phyloP scores from a whole-genome alignment of 2,113 vertebrate species.

The Marcusenius ussheri region DNA sequence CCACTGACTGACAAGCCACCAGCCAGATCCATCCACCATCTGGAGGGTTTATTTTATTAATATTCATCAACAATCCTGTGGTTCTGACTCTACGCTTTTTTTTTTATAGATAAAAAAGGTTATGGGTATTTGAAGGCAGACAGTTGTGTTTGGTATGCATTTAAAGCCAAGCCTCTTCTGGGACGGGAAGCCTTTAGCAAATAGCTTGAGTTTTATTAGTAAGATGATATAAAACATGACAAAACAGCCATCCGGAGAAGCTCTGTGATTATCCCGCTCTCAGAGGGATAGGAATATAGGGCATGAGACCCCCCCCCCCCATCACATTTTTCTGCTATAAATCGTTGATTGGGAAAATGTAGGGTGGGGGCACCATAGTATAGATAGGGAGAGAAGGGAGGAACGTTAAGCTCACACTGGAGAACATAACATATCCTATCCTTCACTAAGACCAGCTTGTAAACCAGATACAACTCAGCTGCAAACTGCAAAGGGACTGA shows the following conservation, averaged over 20 bases:
- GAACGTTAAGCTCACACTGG: background rate
- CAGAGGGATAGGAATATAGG: slow-evolving; percentile 65
- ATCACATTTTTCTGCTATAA: background rate
- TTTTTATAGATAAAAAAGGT: slow-evolving; percentile 38
- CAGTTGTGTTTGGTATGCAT: slow-evolving; percentile 39
- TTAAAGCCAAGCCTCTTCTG: slow-evolving; percentile 55
- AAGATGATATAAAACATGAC: slow-evolving; percentile 71
- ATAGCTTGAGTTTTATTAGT: slow-evolving; percentile 64
- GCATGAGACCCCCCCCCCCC: slow-evolving; percentile 40
- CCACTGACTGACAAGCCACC: slow-evolving; percentile 50
- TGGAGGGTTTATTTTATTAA: slow-evolving; percentile 51
- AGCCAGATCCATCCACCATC: slow-evolving; percentile 61
- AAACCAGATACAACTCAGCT: background rate
- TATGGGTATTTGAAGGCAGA: slow-evolving; percentile 21
- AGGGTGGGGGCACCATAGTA: slow-evolving; percentile 58
- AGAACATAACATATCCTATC: slow-evolving; percentile 27
- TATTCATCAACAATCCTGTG: slow-evolving; percentile 37
- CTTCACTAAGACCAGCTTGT: background rate
- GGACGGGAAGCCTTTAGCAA: slow-evolving; percentile 61
- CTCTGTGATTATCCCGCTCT: slow-evolving; percentile 61
- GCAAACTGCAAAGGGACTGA: background rate
- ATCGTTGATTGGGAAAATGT: slow-evolving; percentile 34
- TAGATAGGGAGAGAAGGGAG: slow-evolving; percentile 25
- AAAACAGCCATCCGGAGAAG: slow-evolving; percentile 62
- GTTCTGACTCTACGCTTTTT: slow-evolving; percentile 28